Percentiles rank a stretch among this genome's conserved stretches.
These are phyloP conservation scores for Ichneumoninae sp. DNA, from an alignment of 2,888 invertebrate species.

Conservation along the genomic window DNA sequence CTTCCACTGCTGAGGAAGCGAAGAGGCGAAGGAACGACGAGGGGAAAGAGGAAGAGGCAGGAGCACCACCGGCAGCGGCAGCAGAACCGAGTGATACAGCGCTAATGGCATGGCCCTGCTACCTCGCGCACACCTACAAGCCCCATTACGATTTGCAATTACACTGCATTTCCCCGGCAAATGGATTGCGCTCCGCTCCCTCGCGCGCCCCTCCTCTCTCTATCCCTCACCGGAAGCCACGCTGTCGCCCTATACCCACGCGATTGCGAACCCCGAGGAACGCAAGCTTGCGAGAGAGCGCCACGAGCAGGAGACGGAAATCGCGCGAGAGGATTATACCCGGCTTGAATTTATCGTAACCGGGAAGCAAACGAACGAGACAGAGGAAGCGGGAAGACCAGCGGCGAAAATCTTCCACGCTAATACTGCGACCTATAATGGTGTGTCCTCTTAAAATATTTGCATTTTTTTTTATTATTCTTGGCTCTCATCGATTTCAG, in stretches of 20 bases:
- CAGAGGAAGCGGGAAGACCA: slow-evolving; percentile 29
- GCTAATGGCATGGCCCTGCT: slow-evolving; percentile 78
- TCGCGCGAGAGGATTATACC: slow-evolving; percentile 68
- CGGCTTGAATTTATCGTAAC: slow-evolving; percentile 68
- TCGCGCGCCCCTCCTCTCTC: slow-evolving; percentile 47
- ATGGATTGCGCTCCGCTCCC: slow-evolving; percentile 74
- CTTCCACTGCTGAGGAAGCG: slow-evolving; percentile 50
- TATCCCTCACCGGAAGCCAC: slow-evolving; percentile 44
- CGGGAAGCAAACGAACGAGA: slow-evolving; percentile 50
- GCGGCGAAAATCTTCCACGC: slow-evolving; percentile 23
- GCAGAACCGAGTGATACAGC: slow-evolving; percentile 73
- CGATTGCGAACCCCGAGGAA: slow-evolving; percentile 56
- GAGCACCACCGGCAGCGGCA: slow-evolving; percentile 51
- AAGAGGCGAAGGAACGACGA: slow-evolving; percentile 57
- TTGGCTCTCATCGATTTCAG: too few species aligned
- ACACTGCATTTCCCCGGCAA: slow-evolving; percentile 81
- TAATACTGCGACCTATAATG: background rate
- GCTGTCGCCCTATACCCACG: slow-evolving; percentile 34
- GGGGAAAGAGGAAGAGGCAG: slow-evolving; percentile 60
- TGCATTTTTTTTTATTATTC: too few species aligned
- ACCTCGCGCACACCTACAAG: slow-evolving; percentile 70
- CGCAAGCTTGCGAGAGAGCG: slow-evolving; percentile 47
- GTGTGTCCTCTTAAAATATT: background rate
- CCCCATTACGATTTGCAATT: slow-evolving; percentile 83
- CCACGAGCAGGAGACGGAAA: slow-evolving; percentile 60